Evolutionary conservation across 2,113 vertebrate genomes (phyloP), one percentile per base, ranked within the genome.

Genomic region (Crypturellus undulatus): DNA sequence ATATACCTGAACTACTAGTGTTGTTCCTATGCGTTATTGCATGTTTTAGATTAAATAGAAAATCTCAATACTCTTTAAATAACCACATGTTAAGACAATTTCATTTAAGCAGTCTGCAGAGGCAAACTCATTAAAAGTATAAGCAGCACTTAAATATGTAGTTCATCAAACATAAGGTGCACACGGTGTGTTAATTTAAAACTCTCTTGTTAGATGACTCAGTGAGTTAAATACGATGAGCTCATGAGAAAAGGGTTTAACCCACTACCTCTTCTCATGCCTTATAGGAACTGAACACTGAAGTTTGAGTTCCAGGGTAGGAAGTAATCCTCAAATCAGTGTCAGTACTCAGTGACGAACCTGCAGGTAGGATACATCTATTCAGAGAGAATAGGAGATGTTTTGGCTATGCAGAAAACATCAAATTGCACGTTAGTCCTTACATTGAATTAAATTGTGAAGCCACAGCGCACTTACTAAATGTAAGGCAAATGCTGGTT

Each of bases 401-500:
- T 87, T 80, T 78, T 83, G 63, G 65, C n/a, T 47, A 70, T 32
- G 56, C 49, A 87, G 73, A 91, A 80, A 26, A 8, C 21, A 68
- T 72, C 65, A 12, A 34, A 32, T 71, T 93, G 90, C 87, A 75
- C 89, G 54, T 85, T 96, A 58, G 25, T 77, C 81, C 68, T 7
- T 71, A 90, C 80, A 80, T 69, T 71, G 78, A 80, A 17, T 6
- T 49, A 69, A 95, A 87, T 30, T 90, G 69, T 79, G 87, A 90
- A 70, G 87, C 76, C 67, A 81, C 56, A 84, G 76, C 6, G 20
- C 7, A n/a, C 38, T 42, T 13, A 86, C 75, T 59, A 81, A 68
- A 77, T 79, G 40, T 60, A 77, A 94, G 86, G 83, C 30, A 94
- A 86, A 93, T 65, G 52, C 68, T 78, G 43, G 71, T 95, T 87